A percentile compares a stretch with the other conserved stretches of the same genome.
Evolutionary conservation across 2,797 vertebrate species (phyloP).

Genomic region (Myripristis murdjan): DNA sequence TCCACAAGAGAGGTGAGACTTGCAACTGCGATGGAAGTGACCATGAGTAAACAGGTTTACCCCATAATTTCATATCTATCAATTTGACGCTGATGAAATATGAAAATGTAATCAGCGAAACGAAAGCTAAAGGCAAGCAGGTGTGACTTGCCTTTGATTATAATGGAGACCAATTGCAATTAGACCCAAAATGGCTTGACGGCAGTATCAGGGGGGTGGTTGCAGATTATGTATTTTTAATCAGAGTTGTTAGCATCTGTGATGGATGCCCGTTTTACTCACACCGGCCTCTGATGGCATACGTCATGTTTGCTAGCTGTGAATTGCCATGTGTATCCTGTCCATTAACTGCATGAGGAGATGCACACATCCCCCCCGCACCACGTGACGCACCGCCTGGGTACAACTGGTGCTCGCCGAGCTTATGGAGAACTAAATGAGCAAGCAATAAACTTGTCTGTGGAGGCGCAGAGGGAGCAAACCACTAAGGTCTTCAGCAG

Average conservation of each 20-base stretch:
- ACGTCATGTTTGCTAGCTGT: slow-evolving; percentile 68
- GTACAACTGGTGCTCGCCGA: slow-evolving; percentile 3
- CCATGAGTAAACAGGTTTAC: slow-evolving; percentile 78
- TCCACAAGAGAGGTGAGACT: slow-evolving; percentile 18
- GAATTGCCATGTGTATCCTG: slow-evolving; percentile 63
- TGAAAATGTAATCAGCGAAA: slow-evolving; percentile 87
- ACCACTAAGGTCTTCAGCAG: background rate
- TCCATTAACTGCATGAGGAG: slow-evolving; percentile 62
- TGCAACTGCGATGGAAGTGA: slow-evolving; percentile 49
- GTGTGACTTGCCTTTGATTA: slow-evolving; percentile 88
- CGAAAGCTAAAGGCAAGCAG: slow-evolving; percentile 87
- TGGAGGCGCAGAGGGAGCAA: slow-evolving; percentile 2
- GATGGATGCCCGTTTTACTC: slow-evolving; percentile 83
- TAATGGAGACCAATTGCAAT: slow-evolving; percentile 88
- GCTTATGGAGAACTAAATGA: background rate
- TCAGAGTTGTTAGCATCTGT: slow-evolving; percentile 88
- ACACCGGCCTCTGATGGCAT: slow-evolving; percentile 67
- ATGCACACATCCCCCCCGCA: slow-evolving; percentile 18
- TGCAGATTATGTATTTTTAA: slow-evolving; percentile 89
- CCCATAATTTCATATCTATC: slow-evolving; percentile 80
- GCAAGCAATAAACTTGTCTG: background rate
- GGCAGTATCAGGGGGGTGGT: slow-evolving; percentile 81
- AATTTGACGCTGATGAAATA: slow-evolving; percentile 87
- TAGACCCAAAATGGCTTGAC: slow-evolving; percentile 85
- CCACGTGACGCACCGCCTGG: background rate